Base-by-base conservation (phyloP, 2,888 invertebrate genomes). In the Acanthosepion esculentum region DNA sequence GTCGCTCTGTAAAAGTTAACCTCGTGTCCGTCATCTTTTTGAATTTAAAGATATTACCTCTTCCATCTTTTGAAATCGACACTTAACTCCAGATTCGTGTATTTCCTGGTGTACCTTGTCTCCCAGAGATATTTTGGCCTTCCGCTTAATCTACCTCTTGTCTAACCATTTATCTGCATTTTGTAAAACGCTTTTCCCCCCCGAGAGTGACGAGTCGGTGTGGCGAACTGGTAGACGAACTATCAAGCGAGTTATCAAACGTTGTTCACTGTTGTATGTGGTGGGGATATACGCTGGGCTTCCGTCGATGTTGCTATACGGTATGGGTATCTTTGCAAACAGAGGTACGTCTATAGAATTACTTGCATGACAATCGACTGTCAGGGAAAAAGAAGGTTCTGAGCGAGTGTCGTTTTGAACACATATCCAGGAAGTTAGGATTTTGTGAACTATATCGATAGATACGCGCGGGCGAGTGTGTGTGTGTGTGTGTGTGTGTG, bases 231-330 rank as follows among this genome's bases (percentile, higher is more conserved):
- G n/a, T 78, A 78, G 78, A n/a, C 78, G n/a, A 7, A n/a, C 78
- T 78, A 78, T 78, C 78, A 78, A 78, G 78, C n/a, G 78, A n/a
- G 78, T 78, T 78, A 78, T 78, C 78, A n/a, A 78, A n/a, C 78
- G 78, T n/a, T 12, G 78, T n/a, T 78, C 78, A 78, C 8, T 78
- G 78, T n/a, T 78, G n/a, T 78, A n/a, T 78, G 78, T 12, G 78
- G 15, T n/a, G 78, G 78, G n/a, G 0, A 78, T 78, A 78, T 29
- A 78, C 78, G 78, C 78, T 78, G n/a, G 78, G 78, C 78, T 78
- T n/a, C n/a, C 29, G 78, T n/a, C n/a, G 78, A 78, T n/a, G 78
- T 78, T n/a, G 78, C n/a, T n/a, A 78, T 78, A 78, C n/a, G 0
- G 78, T 78, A n/a, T 5, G 20, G 18, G 55, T 78, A n/a, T 78